These are phyloP conservation scores for Drosophila parthenogenetica DNA, from an alignment of 2,888 invertebrate genomes.

Conservation along the genomic window DNA sequence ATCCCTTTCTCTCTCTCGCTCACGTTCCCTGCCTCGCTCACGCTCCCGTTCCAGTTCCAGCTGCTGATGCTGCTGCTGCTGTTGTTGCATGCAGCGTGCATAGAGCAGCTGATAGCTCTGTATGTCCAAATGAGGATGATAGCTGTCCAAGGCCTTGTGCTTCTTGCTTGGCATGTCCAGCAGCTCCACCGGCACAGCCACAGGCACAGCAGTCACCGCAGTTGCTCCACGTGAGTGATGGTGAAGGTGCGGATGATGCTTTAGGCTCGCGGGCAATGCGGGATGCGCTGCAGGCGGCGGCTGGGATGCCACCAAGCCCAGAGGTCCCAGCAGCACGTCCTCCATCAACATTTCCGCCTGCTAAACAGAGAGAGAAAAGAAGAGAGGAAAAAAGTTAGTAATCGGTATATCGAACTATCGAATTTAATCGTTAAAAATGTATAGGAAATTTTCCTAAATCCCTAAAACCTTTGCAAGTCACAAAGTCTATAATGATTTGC, in stretches of 20 bases:
- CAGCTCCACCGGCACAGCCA: conserved; percentile 84
- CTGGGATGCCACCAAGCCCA: conserved; percentile 63
- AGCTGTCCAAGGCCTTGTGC: conserved; percentile 84
- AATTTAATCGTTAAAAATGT: not conserved
- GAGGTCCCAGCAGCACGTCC: conserved; percentile 67
- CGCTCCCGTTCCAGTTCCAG: conserved; percentile 50
- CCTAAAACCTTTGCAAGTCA: no score
- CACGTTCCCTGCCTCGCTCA: conserved; percentile 16
- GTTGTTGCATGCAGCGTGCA: conserved; percentile 75
- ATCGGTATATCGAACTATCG: not conserved
- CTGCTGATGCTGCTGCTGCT: conserved; percentile 39
- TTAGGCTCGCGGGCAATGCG: conserved; percentile 70
- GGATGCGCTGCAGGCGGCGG: conserved; percentile 53
- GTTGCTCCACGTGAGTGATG: conserved; percentile 17
- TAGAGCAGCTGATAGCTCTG: conserved; percentile 82
- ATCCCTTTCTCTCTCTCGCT: conserved; percentile 3
- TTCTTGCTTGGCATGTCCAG: conserved; percentile 89
- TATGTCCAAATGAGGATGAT: conserved; percentile 25
- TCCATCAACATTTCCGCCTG: conserved; percentile 82
- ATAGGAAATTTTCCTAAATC: not conserved
- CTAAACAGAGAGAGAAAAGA: conserved; percentile 52
- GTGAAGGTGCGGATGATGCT: conserved; percentile 83
- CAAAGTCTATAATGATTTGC: no score
- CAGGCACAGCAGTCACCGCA: conserved; percentile 5
- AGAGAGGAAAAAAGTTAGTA: conserved; percentile 12